phyloP scores from a whole-genome alignment of 2,888 invertebrate species.

The Mythimna albipuncta region DNA sequence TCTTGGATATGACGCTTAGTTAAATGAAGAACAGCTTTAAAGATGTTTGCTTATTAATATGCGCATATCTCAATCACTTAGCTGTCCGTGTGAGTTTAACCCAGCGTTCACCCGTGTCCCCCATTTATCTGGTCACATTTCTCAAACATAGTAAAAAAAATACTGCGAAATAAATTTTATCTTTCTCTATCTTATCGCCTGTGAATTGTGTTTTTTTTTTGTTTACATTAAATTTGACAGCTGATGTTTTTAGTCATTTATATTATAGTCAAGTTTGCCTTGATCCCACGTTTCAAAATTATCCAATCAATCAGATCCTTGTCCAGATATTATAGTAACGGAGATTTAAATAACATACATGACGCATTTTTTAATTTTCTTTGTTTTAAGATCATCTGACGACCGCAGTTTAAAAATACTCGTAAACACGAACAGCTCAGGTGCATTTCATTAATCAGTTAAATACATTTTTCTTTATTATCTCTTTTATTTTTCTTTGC shows the following conservation, averaged over 20 bases:
- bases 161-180: conserved; percentile 71
- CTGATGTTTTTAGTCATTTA: conserved; percentile 45
- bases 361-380: conserved; percentile 12
- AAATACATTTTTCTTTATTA: not conserved
- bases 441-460: conserved; percentile 6
- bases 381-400: not conserved
- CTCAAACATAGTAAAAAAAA: conserved; percentile 60
- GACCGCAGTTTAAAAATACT: conserved; percentile 11
- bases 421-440: conserved; percentile 1
- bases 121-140: conserved; percentile 63
- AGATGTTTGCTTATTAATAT: conserved; percentile 40
- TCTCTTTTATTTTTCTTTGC: not conserved
- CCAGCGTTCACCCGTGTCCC: conserved; percentile 58
- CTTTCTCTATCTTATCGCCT: conserved; percentile 68
- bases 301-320: conserved; percentile 40
- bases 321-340: conserved; percentile 18
- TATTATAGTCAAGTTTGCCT: conserved; percentile 36
- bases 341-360: conserved; percentile 22
- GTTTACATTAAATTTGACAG: conserved; percentile 49
- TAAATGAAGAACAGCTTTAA: conserved; percentile 25
- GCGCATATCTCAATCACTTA: conserved; percentile 40
- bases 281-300: conserved; percentile 33
- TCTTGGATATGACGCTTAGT: not conserved
- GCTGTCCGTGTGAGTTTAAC: conserved; percentile 48
- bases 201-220: conserved; percentile 55